phyloP scores from a whole-genome alignment of 2,113 vertebrate genomes.

The Gallinago paraguaiae region DNA sequence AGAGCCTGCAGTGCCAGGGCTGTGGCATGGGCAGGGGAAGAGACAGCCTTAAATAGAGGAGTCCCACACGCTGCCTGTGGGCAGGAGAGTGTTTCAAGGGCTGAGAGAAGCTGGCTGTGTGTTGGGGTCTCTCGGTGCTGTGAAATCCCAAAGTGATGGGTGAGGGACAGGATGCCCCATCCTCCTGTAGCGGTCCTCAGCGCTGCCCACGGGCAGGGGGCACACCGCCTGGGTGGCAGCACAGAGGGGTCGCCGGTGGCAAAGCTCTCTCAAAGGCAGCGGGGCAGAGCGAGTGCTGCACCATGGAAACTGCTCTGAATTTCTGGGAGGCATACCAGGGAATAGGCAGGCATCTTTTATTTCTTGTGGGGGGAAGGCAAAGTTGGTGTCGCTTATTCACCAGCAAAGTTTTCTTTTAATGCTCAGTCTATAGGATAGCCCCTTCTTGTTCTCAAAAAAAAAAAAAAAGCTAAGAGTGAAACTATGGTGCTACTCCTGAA shows the following conservation, averaged over 20 bases:
- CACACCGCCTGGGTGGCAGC: rapidly evolving
- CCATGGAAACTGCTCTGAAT: rapidly evolving
- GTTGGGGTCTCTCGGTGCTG: not conserved
- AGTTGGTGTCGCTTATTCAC: rapidly evolving
- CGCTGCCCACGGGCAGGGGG: not conserved
- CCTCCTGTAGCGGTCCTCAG: not conserved
- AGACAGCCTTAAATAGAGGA: rapidly evolving
- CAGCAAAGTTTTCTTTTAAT: not conserved
- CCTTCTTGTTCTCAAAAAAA: slow-evolving; percentile 4
- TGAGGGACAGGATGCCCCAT: rapidly evolving
- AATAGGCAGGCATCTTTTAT: not conserved
- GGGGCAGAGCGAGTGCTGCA: rapidly evolving
- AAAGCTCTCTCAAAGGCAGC: not conserved
- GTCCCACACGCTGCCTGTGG: rapidly evolving
- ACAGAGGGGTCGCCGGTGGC: rapidly evolving
- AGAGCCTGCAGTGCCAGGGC: rapidly evolving
- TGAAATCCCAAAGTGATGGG: not conserved
- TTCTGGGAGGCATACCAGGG: not conserved
- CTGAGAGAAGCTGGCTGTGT: not conserved
- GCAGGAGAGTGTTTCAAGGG: not conserved
- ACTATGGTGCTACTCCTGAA: not conserved
- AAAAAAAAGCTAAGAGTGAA: not conserved
- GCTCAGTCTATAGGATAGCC: not conserved
- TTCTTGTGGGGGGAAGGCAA: not conserved
- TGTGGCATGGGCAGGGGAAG: rapidly evolving